Evolutionary conservation across 2,797 vertebrate species (phyloP).

Genomic region (Spinibarbus caldwelli): DNA sequence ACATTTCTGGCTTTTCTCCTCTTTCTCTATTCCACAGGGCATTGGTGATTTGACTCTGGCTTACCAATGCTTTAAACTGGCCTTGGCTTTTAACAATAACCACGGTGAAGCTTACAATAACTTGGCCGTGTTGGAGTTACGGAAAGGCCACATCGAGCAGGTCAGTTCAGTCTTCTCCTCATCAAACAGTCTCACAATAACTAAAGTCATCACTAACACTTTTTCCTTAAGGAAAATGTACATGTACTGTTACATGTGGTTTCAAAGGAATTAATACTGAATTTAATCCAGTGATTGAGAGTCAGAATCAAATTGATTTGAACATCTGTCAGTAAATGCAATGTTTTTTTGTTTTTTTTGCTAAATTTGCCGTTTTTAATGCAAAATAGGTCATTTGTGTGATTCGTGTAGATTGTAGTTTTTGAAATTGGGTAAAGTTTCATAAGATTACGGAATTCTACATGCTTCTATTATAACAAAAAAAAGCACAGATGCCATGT

Average conservation of each 20-base stretch:
- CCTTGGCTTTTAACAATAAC: constrained; percentile 90
- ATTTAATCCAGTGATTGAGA: not conserved
- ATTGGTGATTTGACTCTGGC: constrained; percentile 90
- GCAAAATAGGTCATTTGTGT: no score
- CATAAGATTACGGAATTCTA: no score
- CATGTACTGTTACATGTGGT: not conserved
- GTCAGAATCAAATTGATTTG: not conserved
- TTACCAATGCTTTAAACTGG: constrained; percentile 92
- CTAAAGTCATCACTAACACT: not conserved
- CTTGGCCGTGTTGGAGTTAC: constrained; percentile 92
- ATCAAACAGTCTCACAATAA: not conserved
- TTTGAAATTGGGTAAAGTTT: no score
- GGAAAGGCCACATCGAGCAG: constrained; percentile 90
- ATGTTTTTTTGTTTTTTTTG: no score
- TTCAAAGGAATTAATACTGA: not conserved
- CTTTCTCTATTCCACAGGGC: constrained; percentile 78
- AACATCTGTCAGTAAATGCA: not conserved
- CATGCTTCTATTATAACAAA: no score
- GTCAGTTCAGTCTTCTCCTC: constrained; percentile 69
- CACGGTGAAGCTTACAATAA: constrained; percentile 97
- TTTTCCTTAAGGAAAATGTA: not conserved
- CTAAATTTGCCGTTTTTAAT: no score
- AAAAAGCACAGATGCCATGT: no score
- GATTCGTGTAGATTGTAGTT: no score
- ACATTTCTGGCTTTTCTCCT: constrained; percentile 8